A percentile compares a stretch with the other conserved stretches of the same genome.
phyloP scores from a whole-genome alignment of 1,140 invertebrate genomes.

The Theocolax elegans region DNA sequence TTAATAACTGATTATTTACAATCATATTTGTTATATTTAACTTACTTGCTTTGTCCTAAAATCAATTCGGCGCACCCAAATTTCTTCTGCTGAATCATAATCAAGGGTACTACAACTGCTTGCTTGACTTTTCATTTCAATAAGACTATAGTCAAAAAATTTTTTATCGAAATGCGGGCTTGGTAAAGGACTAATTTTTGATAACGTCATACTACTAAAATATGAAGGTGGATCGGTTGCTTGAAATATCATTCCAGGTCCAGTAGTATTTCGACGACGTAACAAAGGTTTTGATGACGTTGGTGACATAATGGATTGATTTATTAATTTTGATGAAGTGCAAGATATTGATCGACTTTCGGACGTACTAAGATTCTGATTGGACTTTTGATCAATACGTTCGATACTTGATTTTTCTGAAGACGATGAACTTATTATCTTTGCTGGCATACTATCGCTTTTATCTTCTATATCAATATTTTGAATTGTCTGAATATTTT shows the following conservation, averaged over 20 bases:
- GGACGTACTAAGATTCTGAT: constrained; percentile 54
- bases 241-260: constrained; percentile 63
- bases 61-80: constrained; percentile 76
- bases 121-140: constrained; percentile 82
- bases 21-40: no score
- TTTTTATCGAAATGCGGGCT: constrained; percentile 80
- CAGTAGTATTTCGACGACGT: constrained; percentile 61
- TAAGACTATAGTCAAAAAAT: constrained; percentile 83
- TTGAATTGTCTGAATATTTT: constrained; percentile 1
- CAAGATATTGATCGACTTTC: constrained; percentile 44
- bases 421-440: constrained; percentile 68
- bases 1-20: no score
- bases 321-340: constrained; percentile 55
- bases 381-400: constrained; percentile 62
- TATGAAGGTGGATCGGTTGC: constrained; percentile 65
- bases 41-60: constrained; percentile 61
- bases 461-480: constrained; percentile 54
- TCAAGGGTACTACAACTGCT: constrained; percentile 74
- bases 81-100: constrained; percentile 72
- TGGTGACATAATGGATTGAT: constrained; percentile 60
- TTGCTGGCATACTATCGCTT: constrained; percentile 57
- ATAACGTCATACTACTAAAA: constrained; percentile 64
- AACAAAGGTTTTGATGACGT: constrained; percentile 61
- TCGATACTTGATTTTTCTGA: constrained; percentile 66
- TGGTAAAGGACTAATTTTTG: constrained; percentile 66